phyloP scores from a whole-genome alignment of 2,797 vertebrate species.

The Gobionotothen gibberifrons region DNA sequence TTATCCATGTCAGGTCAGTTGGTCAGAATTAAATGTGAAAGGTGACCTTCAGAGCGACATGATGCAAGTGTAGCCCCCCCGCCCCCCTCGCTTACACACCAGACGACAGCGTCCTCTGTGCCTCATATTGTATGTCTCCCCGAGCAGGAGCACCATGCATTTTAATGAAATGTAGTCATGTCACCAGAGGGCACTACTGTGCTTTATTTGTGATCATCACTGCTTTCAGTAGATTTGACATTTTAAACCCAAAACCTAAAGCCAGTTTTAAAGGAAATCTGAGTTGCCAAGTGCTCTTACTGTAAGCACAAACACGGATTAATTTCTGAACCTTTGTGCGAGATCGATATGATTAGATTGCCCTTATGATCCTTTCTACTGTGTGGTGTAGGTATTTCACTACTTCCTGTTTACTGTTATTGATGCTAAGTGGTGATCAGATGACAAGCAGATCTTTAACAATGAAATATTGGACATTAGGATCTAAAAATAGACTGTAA shows the following conservation, averaged over 20 bases:
- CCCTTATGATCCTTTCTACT: constrained; percentile 24
- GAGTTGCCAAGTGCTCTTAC: constrained; percentile 25
- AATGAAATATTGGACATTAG: constrained; percentile 28
- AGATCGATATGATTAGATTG: constrained; percentile 39
- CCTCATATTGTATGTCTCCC: constrained; percentile 52
- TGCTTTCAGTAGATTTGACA: constrained; percentile 59
- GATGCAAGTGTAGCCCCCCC: constrained; percentile 34
- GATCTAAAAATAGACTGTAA: constrained; percentile 35
- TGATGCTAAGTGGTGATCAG: constrained; percentile 43
- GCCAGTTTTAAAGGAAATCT: constrained; percentile 39
- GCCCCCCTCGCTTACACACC: constrained; percentile 20
- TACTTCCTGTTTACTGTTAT: constrained; percentile 40
- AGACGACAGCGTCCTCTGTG: constrained; percentile 26
- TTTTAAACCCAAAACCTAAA: constrained; percentile 47
- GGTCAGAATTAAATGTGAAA: constrained; percentile 77
- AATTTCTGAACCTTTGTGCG: constrained; percentile 33
- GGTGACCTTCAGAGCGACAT: constrained; percentile 69
- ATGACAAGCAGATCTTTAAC: constrained; percentile 40
- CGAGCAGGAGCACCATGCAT: constrained; percentile 64
- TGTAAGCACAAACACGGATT: constrained; percentile 32
- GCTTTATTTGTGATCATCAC: constrained; percentile 76
- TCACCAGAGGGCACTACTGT: constrained; percentile 86
- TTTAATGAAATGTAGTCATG: constrained; percentile 77
- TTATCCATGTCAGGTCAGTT: constrained; percentile 68
- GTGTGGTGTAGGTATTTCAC: constrained; percentile 30